Conservation (phyloP, 2,797 vertebrate genomes). For the Gallinago solitaria region DNA sequence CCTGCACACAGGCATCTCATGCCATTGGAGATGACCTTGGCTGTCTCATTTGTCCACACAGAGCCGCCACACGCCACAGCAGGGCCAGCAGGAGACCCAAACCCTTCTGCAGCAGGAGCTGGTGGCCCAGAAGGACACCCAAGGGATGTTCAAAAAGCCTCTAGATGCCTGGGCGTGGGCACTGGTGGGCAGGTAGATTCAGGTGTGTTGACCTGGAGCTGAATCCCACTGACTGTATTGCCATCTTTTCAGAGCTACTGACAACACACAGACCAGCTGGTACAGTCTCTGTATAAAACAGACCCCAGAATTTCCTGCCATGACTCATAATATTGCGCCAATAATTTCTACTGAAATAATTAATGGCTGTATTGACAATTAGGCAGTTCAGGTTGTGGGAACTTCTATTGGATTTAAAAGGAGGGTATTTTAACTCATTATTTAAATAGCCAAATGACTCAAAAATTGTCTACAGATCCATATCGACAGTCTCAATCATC, state of each 20-base stretch:
- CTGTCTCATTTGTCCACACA: not conserved
- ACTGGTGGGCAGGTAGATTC: not conserved
- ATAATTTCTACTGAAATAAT: not conserved
- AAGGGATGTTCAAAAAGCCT: not conserved
- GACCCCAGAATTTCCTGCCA: not conserved
- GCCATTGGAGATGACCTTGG: too few species aligned
- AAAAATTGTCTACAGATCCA: not conserved
- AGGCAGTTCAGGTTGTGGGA: not conserved
- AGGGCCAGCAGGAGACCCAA: not conserved
- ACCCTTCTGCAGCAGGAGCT: not conserved
- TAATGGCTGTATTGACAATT: not conserved
- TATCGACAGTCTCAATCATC: not conserved
- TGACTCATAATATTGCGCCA: slow-evolving; percentile 1
- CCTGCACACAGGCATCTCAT: not conserved
- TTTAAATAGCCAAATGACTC: not conserved
- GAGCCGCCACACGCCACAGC: fast-evolving
- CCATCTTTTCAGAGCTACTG: not conserved
- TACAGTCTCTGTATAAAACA: not conserved
- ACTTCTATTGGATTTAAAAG: not conserved
- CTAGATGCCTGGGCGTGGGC: not conserved
- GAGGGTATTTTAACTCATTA: not conserved
- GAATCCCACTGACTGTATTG: not conserved
- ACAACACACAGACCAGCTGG: not conserved
- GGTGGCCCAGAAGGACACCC: not conserved
- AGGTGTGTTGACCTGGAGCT: not conserved